Evolutionary conservation across 2,113 vertebrate species (phyloP).

Genomic region (Nycticebus coucang): DNA sequence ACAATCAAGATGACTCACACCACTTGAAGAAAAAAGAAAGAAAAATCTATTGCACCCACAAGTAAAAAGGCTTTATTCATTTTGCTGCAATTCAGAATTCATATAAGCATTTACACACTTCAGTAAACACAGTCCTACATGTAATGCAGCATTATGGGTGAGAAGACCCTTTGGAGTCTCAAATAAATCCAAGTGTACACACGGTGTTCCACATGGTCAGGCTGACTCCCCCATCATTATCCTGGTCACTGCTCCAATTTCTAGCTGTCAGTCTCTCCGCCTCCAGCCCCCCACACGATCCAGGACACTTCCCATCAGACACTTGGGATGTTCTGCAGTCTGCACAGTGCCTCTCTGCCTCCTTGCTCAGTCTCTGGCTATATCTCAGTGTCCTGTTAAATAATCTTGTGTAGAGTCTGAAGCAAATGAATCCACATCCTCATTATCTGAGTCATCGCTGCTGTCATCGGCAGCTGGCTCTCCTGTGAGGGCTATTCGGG

Average conservation of each 20-base stretch:
- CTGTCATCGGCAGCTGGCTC: slow-evolving; percentile 96
- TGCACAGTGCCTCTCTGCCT: slow-evolving; percentile 61
- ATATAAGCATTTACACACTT: slow-evolving; percentile 89
- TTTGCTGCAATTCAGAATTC: slow-evolving; percentile 85
- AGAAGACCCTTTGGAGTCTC: slow-evolving; percentile 76
- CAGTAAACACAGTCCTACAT: slow-evolving; percentile 88
- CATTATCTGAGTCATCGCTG: slow-evolving; percentile 97
- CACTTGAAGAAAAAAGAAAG: slow-evolving; percentile 80
- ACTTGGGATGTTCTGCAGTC: not conserved
- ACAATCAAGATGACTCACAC: slow-evolving; percentile 86
- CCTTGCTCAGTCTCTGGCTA: slow-evolving; percentile 51
- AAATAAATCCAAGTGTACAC: slow-evolving; percentile 78
- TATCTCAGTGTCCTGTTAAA: slow-evolving; percentile 93
- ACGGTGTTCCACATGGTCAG: slow-evolving; percentile 72
- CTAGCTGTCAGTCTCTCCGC: slow-evolving; percentile 6
- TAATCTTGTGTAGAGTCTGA: slow-evolving; percentile 99
- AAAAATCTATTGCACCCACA: slow-evolving; percentile 88
- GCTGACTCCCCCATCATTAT: slow-evolving; percentile 56
- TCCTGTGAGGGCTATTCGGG: slow-evolving; percentile 95
- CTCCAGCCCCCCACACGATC: not conserved
- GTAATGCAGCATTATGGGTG: slow-evolving; percentile 86
- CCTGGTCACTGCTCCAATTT: slow-evolving; percentile 23
- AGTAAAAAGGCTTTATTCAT: slow-evolving; percentile 89
- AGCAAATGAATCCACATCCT: slow-evolving; percentile 98
- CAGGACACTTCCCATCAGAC: slow-evolving; percentile 43